Evolutionary conservation across 2,797 vertebrate species (phyloP).

Genomic region (Serranus cabrilla): DNA sequence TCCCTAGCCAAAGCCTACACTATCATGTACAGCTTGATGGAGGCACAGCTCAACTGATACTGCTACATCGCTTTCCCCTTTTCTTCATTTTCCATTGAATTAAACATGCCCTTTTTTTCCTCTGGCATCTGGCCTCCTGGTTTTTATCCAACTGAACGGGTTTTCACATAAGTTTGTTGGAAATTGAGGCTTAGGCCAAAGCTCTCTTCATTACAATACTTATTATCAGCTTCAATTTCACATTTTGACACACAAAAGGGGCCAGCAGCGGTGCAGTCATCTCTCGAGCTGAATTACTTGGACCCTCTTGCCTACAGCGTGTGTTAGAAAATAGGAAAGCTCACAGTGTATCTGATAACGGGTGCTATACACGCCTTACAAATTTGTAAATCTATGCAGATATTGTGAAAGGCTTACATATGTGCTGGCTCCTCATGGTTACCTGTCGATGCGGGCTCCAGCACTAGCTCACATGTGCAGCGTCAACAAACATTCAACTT

Average conservation of each 20-base stretch:
- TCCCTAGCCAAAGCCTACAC: slow-evolving; percentile 80
- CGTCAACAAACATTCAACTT: slow-evolving; percentile 63
- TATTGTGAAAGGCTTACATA: slow-evolving; percentile 33
- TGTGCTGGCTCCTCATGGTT: slow-evolving; percentile 26
- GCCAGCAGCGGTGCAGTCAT: slow-evolving; percentile 59
- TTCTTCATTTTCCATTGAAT: slow-evolving; percentile 83
- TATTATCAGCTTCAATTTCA: slow-evolving; percentile 78
- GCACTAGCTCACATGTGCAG: slow-evolving; percentile 47
- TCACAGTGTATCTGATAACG: slow-evolving; percentile 39
- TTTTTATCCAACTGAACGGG: slow-evolving; percentile 69
- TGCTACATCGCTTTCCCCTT: slow-evolving; percentile 75
- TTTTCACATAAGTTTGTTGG: slow-evolving; percentile 73
- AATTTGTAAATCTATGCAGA: slow-evolving; percentile 69
- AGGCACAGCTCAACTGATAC: slow-evolving; percentile 79
- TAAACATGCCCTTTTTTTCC: slow-evolving; percentile 78
- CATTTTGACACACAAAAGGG: slow-evolving; percentile 72
- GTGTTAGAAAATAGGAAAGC: slow-evolving; percentile 44
- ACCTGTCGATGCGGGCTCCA: slow-evolving; percentile 53
- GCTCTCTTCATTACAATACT: slow-evolving; percentile 83
- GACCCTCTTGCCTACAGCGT: slow-evolving; percentile 34
- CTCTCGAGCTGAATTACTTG: slow-evolving; percentile 65
- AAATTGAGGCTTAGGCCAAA: slow-evolving; percentile 84
- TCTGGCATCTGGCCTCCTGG: slow-evolving; percentile 64
- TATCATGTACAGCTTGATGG: slow-evolving; percentile 83
- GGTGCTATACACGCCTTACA: slow-evolving; percentile 18